Evolutionary conservation across 2,113 vertebrate genomes (phyloP).

Genomic region (Donacobius atricapilla): DNA sequence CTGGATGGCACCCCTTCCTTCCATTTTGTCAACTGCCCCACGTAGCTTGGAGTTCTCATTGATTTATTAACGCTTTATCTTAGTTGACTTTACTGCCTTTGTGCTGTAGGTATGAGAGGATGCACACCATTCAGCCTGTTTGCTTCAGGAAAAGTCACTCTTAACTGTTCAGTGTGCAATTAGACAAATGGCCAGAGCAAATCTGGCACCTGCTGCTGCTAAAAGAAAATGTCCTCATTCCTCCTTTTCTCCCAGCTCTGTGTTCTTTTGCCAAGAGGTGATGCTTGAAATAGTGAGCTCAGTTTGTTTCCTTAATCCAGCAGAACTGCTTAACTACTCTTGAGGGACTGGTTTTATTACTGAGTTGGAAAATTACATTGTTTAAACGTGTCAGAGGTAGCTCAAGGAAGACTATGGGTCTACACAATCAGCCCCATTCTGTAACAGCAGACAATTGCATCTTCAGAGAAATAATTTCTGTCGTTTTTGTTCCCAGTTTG

Average conservation of each 20-base stretch:
- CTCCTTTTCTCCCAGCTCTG: fast-evolving
- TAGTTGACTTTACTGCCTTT: background rate
- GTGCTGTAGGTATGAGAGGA: background rate
- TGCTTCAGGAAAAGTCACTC: background rate
- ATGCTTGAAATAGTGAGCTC: background rate
- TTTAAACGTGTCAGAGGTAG: background rate
- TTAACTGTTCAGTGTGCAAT: background rate
- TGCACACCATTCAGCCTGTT: background rate
- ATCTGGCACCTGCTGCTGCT: background rate
- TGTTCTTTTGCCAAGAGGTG: background rate
- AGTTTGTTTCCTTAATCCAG: background rate
- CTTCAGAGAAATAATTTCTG: background rate
- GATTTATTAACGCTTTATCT: background rate
- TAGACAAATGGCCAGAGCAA: background rate
- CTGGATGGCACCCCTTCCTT: background rate
- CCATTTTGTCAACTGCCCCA: fast-evolving
- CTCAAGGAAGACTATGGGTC: background rate
- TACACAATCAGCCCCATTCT: background rate
- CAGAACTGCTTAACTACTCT: background rate
- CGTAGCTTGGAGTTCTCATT: background rate
- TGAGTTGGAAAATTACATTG: background rate
- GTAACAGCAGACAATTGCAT: background rate
- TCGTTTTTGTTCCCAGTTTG: background rate
- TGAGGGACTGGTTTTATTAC: background rate
- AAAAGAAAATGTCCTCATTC: background rate